Base-by-base conservation (phyloP, 1,140 invertebrate species). In the Heliconius congener region DNA sequence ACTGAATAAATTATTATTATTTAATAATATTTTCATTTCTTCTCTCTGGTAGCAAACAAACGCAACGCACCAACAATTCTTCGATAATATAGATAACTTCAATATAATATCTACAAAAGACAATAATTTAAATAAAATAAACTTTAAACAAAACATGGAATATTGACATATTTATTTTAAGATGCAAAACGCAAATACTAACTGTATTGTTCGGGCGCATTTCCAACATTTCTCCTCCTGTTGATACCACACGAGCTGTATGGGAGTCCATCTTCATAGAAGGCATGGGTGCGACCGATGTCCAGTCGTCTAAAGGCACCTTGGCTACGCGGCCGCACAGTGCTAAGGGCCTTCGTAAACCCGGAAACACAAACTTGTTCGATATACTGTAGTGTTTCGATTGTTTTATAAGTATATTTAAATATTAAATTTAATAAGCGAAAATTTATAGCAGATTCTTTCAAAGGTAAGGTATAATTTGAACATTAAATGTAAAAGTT, bases 251-350 rank as follows among this genome's bases (percentile, higher is more conserved):
- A 75, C 71, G 55, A 73, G 73, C 70, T 80, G 55, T 80, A 74
- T 81, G 57, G 60, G 60, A 75, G 76, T 76, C 73, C 39, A 81
- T 80, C 71, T 55, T 83, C 80, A 85, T 66, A 66, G 60, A 66
- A 85, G 83, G 76, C 84, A 87, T 88, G 84, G 87, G 83, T 84
- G 82, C 83, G 82, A 85, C 78, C 76, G 78, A 75, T 84, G 87
- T 85, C 87, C 90, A 92, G 91, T 90, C 86, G 84, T 83, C 80
- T 86, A 81, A 87, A 86, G 83, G 86, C 89, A 86, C 79, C 78
- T 79, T 82, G 78, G 42, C 79, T 78, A 84, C 76, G 70, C 84
- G 81, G 74, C 78, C 84, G 84, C 50, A 57, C 72, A 37, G 34
- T 42, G 73, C 27, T 42, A 5, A 73, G 74, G 73, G 30, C 79